Base-by-base conservation (phyloP, 2,797 vertebrate species). In the Hydrophis major region DNA sequence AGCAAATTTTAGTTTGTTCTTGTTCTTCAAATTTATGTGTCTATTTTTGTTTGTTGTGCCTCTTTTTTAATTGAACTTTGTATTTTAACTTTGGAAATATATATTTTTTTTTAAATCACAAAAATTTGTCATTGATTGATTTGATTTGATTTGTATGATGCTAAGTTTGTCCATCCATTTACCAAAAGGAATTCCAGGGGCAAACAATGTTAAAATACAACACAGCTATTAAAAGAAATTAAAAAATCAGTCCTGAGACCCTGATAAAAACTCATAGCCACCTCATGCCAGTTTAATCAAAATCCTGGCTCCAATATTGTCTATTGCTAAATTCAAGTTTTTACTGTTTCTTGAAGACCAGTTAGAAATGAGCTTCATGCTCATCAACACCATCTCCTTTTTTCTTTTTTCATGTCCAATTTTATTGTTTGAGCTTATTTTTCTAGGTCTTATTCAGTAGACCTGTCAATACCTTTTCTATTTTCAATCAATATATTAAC, bases 401-500 rank as follows among this genome's bases (percentile, higher is more conserved):
- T 74, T 74, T 42, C 11, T 55, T 27, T 69, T 88, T 53, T 59
- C 66, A 74, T 50, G 2, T 89, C 8, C 56, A 6, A 5, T n/a
- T 50, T 28, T 66, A 66, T 16, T n/a, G 11, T 90, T 93, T 42
- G 53, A 10, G 32, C 32, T 60, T 37, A 50, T 16, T 50, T 69
- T 69, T 78, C 53, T 32, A 12, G 14, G 18, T 90, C 78, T 87
- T 53, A 42, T 69, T 56, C 27, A 47, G 87, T 2, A 69, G 27
- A 59, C 3, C 32, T 69, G 37, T 27, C 16, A 87, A 37, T 47
- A 25, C 32, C 93, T 74, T 91, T 92, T 91, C 93, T 89, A 86
- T 90, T 86, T 69, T 93, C 93, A 87, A 93, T 60, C 63, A 13
- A 14, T 90, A n/a, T n/a, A 94, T 74, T 78, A 90, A 90, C 0